A percentile compares a stretch with the other conserved stretches of the same genome.
These are phyloP conservation scores for Elaphurus davidianus DNA, from an alignment of 2,113 vertebrate species.

Conservation along the genomic window DNA sequence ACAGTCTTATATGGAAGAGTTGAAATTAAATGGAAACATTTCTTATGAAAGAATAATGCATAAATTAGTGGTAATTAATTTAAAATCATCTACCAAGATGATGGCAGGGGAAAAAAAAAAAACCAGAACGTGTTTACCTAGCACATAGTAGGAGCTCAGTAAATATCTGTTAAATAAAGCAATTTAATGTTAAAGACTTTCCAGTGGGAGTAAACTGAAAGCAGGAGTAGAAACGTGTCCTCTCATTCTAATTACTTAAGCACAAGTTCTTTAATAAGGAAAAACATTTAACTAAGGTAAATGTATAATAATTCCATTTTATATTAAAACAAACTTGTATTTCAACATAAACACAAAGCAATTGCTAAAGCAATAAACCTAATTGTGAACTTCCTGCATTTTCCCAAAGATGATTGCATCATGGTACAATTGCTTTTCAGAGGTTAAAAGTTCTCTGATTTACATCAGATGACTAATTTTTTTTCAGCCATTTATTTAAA, in stretches of 20 bases:
- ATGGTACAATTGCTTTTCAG: constrained; percentile 5
- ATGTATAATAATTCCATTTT: neutral
- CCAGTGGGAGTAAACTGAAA: neutral
- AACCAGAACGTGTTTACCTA: neutral
- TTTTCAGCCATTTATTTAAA: neutral
- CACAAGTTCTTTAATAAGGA: neutral
- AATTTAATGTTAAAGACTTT: neutral
- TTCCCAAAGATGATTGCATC: constrained; percentile 9
- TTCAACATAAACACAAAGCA: constrained; percentile 37
- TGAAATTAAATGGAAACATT: neutral
- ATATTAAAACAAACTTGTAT: constrained; percentile 13
- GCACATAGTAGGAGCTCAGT: neutral
- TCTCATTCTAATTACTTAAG: neutral
- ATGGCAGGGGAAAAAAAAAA: neutral
- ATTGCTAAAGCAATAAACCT: constrained; percentile 22
- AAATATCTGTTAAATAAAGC: neutral
- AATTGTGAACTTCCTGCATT: constrained; percentile 33
- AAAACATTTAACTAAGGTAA: neutral
- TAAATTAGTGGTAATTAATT: neutral
- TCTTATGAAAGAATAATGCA: constrained; percentile 7
- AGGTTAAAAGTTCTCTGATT: constrained; percentile 32
- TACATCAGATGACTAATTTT: neutral
- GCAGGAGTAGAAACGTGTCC: neutral
- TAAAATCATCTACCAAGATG: neutral
- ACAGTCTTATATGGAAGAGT: neutral